Evolutionary conservation across 2,888 invertebrate genomes (phyloP), one percentile per base, ranked within the genome.

Genomic region (Chironomus tentans): DNA sequence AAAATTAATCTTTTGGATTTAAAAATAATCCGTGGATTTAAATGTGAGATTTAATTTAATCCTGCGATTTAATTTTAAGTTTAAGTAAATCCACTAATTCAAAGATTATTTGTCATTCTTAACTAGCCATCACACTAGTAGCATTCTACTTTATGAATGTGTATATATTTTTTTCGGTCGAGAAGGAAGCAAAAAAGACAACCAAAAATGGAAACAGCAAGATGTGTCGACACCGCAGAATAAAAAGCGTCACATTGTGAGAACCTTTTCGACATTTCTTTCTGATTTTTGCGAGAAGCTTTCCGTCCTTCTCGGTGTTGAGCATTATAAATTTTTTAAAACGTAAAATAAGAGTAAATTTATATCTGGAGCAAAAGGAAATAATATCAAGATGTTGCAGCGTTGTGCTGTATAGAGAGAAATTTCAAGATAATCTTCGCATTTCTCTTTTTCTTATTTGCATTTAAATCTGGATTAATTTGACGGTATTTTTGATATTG

Each of bases 131-230:
- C 1, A 2, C 7, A 2, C 38, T 38, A 38, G 38, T 38, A 56
- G 3, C n/a, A 15, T 18, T 56, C 18, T 18, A 2, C 48, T 5
- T 5, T 56, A 50, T 13, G 13, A 4, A 50, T 6, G 15, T 15
- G 15, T 15, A 15, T 15, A 15, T 15, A 56, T 56, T 18, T 56
- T 4, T 18, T 18, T 50, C n/a, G 56, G 56, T 24, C 0, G 5
- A 65, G 65, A 65, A 65, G 65, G 65, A 65, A 65, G 13, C 65
- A 65, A 65, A 65, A 65, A 65, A 65, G 21, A 65, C 62, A 22
- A 24, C 65, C 22, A 65, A 65, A 65, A 65, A 65, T 65, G 65
- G 65, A 13, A 65, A 13, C 22, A 65, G 24, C 65, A 24, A 65
- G 24, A 15, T 15, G 56, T 56, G 15, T 18, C 65, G 65, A 65